A percentile compares a stretch with the other conserved stretches of the same genome.
Evolutionary conservation across 2,888 invertebrate genomes (phyloP).

Genomic region (Bruchidius siliquastri): DNA sequence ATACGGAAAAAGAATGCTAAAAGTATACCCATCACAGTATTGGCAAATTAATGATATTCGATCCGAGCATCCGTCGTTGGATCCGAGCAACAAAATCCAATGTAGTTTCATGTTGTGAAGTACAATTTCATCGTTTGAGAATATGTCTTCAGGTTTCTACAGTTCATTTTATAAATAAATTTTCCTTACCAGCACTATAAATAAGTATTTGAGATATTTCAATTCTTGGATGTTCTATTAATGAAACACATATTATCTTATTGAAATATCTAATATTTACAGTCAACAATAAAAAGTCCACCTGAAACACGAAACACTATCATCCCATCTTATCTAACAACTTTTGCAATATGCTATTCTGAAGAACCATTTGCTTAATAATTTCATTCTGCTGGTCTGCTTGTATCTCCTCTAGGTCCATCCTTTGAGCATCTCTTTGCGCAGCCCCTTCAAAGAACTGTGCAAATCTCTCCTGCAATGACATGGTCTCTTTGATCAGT

Average conservation of each 20-base stretch:
- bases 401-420: slow-evolving; percentile 16
- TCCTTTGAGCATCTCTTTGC: slow-evolving; percentile 12
- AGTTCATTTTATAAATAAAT: too few relatives aligned
- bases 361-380: slow-evolving; percentile 20
- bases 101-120: too few relatives aligned
- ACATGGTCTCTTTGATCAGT: slow-evolving; percentile 11
- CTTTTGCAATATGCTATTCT: slow-evolving; percentile 20
- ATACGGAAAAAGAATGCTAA: too few relatives aligned
- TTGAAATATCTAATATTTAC: neutral
- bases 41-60: too few relatives aligned
- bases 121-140: too few relatives aligned
- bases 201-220: too few relatives aligned
- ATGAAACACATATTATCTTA: neutral
- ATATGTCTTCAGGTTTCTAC: too few relatives aligned
- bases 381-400: slow-evolving; percentile 21
- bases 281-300: neutral
- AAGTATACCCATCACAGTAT: too few relatives aligned
- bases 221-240: too few relatives aligned
- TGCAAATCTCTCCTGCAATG: slow-evolving; percentile 15
- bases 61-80: too few relatives aligned
- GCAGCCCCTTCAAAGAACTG: slow-evolving; percentile 14
- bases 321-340: slow-evolving; percentile 17
- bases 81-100: too few relatives aligned
- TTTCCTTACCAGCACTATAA: too few relatives aligned
- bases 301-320: neutral